Base-by-base conservation (phyloP, 2,888 invertebrate species). In the Andricus curvator region DNA sequence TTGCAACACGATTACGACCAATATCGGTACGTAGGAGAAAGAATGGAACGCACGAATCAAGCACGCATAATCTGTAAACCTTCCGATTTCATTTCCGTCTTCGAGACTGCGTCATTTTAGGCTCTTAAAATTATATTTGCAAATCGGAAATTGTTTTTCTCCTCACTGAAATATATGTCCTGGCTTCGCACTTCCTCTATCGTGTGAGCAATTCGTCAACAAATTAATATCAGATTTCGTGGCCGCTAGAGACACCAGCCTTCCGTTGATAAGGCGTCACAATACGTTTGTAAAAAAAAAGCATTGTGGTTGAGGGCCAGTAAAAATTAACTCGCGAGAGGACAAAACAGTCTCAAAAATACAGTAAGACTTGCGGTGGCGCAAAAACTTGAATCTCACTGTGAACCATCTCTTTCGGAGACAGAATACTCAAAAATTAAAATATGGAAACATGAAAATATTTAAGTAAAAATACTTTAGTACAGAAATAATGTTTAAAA, bases 1-100 rank as follows among this genome's bases (percentile, higher is more conserved):
- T 78, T 79, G 81, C 68, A 77, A 83, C 88, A 86, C 85, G 84
- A 83, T 84, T 82, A 81, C 82, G 68, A 79, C 81, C 60, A 84
- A 83, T 83, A 81, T 81, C 80, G 83, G 81, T 81, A 82, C 81
- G 84, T 85, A 78, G 83, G 83, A 84, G 81, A 83, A 82, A 80
- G 77, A 84, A 76, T 80, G 81, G 82, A 83, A 83, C 80, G 74
- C 78, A 80, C 81, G 77, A 77, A 77, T 80, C 78, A 78, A 80
- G 77, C 77, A 80, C 82, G 81, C 66, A 37, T 41, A 22, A 67
- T 67, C 67, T 29, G 44, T 1, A 25, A 70, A 51, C 70, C 48
- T 70, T 70, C 68, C 5, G 13, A 29, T 56, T 20, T 25, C 9
- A 74, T 20, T 74, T 74, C 74, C 74, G 56, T 29, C n/a, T 74